Conservation (phyloP, 2,888 invertebrate genomes). For the Macrophya annulata region DNA sequence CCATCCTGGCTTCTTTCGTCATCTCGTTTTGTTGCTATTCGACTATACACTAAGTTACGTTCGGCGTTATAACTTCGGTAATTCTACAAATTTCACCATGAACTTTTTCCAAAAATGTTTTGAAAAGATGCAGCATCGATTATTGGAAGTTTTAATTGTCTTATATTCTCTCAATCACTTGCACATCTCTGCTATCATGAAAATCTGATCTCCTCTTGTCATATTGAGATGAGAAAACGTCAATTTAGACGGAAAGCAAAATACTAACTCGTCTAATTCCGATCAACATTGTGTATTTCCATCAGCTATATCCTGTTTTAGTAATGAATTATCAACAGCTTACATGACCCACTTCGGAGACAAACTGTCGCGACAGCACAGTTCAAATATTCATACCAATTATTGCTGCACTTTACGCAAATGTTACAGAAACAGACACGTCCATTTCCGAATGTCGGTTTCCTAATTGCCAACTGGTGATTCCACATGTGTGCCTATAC, state of each 20-base stretch:
- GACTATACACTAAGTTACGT: too few relatives aligned
- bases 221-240: too few relatives aligned
- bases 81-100: too few relatives aligned
- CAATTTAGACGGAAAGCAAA: neutral
- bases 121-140: too few relatives aligned
- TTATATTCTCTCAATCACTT: neutral
- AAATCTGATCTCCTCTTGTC: neutral
- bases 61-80: too few relatives aligned
- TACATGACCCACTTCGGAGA: neutral
- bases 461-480: constrained; percentile 2
- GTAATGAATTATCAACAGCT: neutral
- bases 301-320: neutral
- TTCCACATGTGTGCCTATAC: neutral
- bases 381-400: neutral
- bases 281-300: neutral
- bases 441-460: neutral
- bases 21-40: too few relatives aligned
- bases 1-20: too few relatives aligned
- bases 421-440: neutral
- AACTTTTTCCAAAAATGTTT: too few relatives aligned
- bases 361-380: neutral
- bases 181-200: neutral
- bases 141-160: too few relatives aligned
- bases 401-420: neutral
- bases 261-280: neutral